Evolutionary conservation across 2,113 vertebrate species (phyloP), one percentile per base, ranked within the genome.

Genomic region (Symphodus melops): DNA sequence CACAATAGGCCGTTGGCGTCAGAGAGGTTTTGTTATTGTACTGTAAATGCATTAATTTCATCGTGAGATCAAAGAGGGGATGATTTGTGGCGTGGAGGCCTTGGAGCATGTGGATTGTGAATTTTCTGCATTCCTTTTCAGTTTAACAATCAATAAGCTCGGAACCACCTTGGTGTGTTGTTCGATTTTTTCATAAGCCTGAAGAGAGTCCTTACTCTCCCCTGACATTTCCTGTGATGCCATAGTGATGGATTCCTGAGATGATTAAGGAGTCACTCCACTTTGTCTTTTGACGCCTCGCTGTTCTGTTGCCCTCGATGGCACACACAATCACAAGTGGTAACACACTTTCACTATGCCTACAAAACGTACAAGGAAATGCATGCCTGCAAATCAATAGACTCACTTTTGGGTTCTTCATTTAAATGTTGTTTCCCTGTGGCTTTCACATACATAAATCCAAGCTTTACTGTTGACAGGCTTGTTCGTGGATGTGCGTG

Each of bases 371-470:
- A 39, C 53, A 39, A 23, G 44, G 21, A 59, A 14, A 51, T 70
- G 41, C 57, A 23, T 3, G 0, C 62, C 48, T 41, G 17, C 33
- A 19, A 36, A 56, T 52, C 4, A 11, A 17, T 1, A 3, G 41
- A 48, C 11, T 10, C 21, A 0, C 21, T 23, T 54, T 1, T 12
- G 37, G 17, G 6, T 5, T 72, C 65, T 52, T 83, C 56, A 67
- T 86, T 75, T 82, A 84, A 79, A 88, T 87, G 51, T 52, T 71
- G 17, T 46, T 42, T 81, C 79, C 77, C 69, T 61, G 57, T 59
- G 71, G 85, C 75, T 77, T 83, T 82, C 73, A 75, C 69, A 82
- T 77, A 75, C 68, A 77, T 81, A 86, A 84, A 89, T 84, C 78
- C 76, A 28, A 25, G 73, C 74, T 81, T 83, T 87, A 55, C 68